Conservation (phyloP, 2,113 vertebrate genomes). For the Takifugu flavidus region DNA sequence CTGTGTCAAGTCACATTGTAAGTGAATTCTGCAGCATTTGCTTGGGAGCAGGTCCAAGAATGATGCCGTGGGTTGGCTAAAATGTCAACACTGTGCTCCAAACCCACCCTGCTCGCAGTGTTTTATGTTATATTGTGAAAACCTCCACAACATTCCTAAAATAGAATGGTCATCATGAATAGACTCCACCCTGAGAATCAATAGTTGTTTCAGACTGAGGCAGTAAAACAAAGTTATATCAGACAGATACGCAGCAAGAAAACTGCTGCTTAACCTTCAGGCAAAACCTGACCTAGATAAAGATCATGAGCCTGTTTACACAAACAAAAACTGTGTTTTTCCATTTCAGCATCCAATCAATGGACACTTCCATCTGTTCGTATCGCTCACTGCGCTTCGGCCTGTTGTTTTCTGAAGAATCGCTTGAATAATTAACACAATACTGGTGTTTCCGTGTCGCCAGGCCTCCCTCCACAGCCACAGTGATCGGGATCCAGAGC, state of each 20-base stretch:
- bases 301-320: slow-evolving; percentile 16
- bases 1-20: too few relatives aligned
- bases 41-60: slow-evolving; percentile 2
- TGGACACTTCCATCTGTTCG: too few relatives aligned
- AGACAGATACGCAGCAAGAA: background rate
- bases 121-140: too few relatives aligned
- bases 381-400: background rate
- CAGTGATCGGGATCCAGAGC: slow-evolving; percentile 84
- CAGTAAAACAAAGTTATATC: background rate
- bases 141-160: too few relatives aligned
- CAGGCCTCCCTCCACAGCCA: slow-evolving; percentile 93
- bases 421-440: background rate
- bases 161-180: too few relatives aligned
- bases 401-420: background rate
- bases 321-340: slow-evolving; percentile 9
- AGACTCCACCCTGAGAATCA: too few relatives aligned
- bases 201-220: too few relatives aligned
- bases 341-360: background rate
- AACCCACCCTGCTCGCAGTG: too few relatives aligned
- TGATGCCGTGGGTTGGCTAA: too few relatives aligned
- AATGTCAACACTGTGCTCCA: background rate
- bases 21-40: background rate
- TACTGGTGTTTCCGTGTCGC: slow-evolving; percentile 27
- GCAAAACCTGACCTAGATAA: slow-evolving; percentile 35
- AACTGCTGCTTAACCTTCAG: slow-evolving; percentile 12